phyloP scores from a whole-genome alignment of 1,140 invertebrate species.

The Alviniconcha marisindica region DNA sequence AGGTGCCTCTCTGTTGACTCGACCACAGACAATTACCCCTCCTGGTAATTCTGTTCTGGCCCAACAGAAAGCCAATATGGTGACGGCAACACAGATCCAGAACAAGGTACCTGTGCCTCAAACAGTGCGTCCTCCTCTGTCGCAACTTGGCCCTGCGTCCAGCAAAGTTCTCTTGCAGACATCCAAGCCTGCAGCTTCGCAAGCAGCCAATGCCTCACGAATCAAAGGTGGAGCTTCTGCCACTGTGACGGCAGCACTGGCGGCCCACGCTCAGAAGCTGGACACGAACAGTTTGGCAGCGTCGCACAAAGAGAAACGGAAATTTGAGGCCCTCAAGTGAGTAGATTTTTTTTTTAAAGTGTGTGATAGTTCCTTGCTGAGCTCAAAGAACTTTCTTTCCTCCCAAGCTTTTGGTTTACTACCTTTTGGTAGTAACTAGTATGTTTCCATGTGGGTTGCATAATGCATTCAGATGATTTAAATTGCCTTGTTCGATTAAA shows the following conservation, averaged over 20 bases:
- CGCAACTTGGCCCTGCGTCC: conserved; percentile 16
- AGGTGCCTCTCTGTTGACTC: neutral
- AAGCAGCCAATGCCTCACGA: neutral
- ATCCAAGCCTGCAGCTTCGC: conserved; percentile 11
- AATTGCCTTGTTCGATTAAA: too few species aligned
- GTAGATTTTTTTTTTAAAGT: too few species aligned
- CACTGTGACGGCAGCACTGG: conserved; percentile 50
- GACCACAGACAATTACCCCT: too few species aligned
- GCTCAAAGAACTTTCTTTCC: too few species aligned
- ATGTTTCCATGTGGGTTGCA: too few species aligned
- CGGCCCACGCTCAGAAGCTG: conserved; percentile 38
- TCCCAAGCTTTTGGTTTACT: too few species aligned
- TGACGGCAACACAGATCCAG: neutral
- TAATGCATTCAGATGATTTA: too few species aligned
- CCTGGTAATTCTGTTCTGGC: too few species aligned
- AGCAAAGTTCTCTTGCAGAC: conserved; percentile 24
- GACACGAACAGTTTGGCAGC: conserved; percentile 36
- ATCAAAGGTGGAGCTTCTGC: conserved; percentile 47
- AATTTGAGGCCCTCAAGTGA: conserved; percentile 74
- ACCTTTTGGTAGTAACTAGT: too few species aligned
- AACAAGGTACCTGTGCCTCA: neutral
- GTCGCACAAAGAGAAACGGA: conserved; percentile 67
- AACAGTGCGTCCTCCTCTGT: neutral
- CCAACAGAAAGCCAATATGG: neutral
- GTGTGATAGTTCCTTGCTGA: too few species aligned